Evolutionary conservation across 2,888 invertebrate species (phyloP).

Genomic region (Platynereis dumerilii): DNA sequence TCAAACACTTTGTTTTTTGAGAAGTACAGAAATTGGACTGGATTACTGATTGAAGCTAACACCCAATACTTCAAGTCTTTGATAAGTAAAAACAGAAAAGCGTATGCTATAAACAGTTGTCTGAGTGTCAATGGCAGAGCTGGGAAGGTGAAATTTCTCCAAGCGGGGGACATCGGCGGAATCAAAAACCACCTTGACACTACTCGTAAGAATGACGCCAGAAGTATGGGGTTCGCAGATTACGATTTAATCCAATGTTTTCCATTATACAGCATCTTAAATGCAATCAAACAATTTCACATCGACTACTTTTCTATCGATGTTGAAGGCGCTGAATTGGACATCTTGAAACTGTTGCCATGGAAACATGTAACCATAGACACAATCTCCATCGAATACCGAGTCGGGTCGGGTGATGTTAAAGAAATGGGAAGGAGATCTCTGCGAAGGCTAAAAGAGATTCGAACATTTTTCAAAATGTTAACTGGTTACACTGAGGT

Average conservation of each 20-base stretch:
- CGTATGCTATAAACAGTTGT: slow-evolving; percentile 77
- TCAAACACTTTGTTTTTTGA: slow-evolving; percentile 78
- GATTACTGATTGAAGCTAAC: slow-evolving; percentile 71
- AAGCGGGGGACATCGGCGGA: not conserved
- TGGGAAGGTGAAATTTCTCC: not conserved
- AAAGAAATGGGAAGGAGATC: not conserved
- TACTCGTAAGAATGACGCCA: not conserved
- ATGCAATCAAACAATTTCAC: not conserved
- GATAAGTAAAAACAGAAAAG: slow-evolving; percentile 69
- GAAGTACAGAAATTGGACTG: slow-evolving; percentile 75
- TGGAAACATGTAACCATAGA: slow-evolving; percentile 2
- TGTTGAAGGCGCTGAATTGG: slow-evolving; percentile 3
- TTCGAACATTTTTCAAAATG: slow-evolving; percentile 1
- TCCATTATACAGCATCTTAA: not conserved
- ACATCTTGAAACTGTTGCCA: not conserved
- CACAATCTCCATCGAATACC: not conserved
- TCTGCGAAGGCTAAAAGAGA: not conserved
- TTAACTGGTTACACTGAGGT: not conserved
- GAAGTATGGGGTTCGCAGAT: not conserved
- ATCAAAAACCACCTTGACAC: not conserved
- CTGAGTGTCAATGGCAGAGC: slow-evolving; percentile 66
- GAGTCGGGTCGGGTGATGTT: not conserved
- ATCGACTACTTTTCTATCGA: not conserved
- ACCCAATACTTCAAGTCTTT: slow-evolving; percentile 51
- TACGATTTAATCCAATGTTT: not conserved